Evolutionary conservation across 2,797 vertebrate genomes (phyloP), one percentile per base, ranked within the genome.

Genomic region (Scleropages formosus): DNA sequence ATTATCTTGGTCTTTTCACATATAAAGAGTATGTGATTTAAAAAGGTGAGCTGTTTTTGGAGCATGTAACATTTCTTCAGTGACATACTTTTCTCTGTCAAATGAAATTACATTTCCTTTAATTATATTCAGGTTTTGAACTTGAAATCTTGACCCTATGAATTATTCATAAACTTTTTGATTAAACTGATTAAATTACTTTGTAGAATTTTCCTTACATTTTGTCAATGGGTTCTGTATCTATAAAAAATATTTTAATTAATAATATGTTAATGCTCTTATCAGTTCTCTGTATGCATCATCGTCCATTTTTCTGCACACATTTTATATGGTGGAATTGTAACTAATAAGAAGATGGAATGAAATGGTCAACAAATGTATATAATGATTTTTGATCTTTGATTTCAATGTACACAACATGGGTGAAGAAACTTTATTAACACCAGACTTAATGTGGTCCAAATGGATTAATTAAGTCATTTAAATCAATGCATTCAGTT

Each of bases 101-200:
- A 68, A 68, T 24, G 13, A 47, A 16, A 13, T 68, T 20, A 68
- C 39, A 39, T 68, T 44, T 68, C 22, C 47, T 47, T 68, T 44
- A 68, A 47, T 24, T 49, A n/a, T 46, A 68, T 24, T 44, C 47
- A n/a, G 22, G 66, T 68, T 68, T 68, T 49, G 20, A 49, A 68
- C 66, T 68, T 49, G 16, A 53, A 71, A 58, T 24, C 47, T 68
- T 71, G 18, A 71, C 31, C 31, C 1, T 71, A 22, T 71, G 68
- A 71, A 71, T 71, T 71, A 56, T 71, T 71, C 68, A 53, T 71
- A 27, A 31, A 71, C 47, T 16, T 71, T 68, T 53, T 71, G 44
- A 71, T 53, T 53, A 71, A 26, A 24, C 51, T 15, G 26, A 47
- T 71, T 71, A 53, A 70, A 51, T 56, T 16, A 16, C 51, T 71